A percentile compares a stretch with the other conserved stretches of the same genome.
phyloP scores from a whole-genome alignment of 1,140 invertebrate genomes.

The Pemphigus obesinymphae region DNA sequence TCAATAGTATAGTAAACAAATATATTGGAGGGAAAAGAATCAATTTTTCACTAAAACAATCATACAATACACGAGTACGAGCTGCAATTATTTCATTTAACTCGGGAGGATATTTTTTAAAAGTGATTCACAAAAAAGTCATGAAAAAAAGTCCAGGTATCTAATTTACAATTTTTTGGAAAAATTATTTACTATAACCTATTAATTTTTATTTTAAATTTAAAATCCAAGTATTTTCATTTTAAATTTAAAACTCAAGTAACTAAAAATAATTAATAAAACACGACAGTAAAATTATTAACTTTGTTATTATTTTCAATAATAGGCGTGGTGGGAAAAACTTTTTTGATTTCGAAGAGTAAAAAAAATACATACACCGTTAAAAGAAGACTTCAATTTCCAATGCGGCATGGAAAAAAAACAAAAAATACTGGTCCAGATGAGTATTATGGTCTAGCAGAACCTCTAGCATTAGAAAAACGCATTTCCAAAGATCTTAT shows the following conservation, averaged over 20 bases:
- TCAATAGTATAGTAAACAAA: not conserved
- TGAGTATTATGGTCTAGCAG: not conserved
- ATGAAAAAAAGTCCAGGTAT: not conserved
- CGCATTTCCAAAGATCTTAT: not conserved
- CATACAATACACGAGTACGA: not conserved
- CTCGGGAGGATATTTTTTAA: not conserved
- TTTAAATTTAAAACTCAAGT: too few species aligned
- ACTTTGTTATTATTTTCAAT: not conserved
- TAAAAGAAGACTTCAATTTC: not conserved
- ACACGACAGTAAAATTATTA: too few species aligned
- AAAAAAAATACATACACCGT: not conserved
- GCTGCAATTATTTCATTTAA: constrained; percentile 5
- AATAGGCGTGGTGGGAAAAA: not conserved
- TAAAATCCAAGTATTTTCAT: too few species aligned
- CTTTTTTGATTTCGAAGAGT: not conserved
- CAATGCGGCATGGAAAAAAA: not conserved
- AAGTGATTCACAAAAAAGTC: not conserved
- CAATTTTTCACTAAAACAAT: not conserved
- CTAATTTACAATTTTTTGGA: not conserved
- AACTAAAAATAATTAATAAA: too few species aligned
- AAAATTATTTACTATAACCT: too few species aligned
- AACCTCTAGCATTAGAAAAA: not conserved
- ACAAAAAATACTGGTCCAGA: not conserved
- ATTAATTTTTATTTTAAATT: too few species aligned
- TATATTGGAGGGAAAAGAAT: not conserved